phyloP scores from a whole-genome alignment of 2,797 vertebrate species.

The Typhlichthys eigenmanni region DNA sequence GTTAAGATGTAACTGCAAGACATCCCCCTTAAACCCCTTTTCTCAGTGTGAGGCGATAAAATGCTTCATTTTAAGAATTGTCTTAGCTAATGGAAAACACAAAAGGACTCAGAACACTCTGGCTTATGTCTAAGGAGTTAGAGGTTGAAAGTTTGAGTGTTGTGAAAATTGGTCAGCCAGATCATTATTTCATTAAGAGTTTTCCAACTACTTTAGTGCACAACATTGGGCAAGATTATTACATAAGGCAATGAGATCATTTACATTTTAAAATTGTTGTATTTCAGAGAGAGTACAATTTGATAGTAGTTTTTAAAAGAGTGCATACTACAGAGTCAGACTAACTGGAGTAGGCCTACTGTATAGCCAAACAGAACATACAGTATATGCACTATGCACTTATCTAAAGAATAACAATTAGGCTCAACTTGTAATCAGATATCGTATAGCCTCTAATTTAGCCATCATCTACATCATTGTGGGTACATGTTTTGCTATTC shows the following conservation, averaged over 20 bases:
- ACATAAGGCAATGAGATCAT: slow-evolving; percentile 17
- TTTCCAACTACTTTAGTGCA: slow-evolving; percentile 41
- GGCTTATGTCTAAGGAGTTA: slow-evolving; percentile 36
- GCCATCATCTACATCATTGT: slow-evolving; percentile 68
- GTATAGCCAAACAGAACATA: slow-evolving; percentile 23
- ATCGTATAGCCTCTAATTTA: slow-evolving; percentile 69
- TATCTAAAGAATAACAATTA: slow-evolving; percentile 68
- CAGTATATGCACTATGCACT: slow-evolving; percentile 10
- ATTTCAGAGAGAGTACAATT: slow-evolving; percentile 21
- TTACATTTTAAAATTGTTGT: slow-evolving; percentile 27
- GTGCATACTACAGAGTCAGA: slow-evolving; percentile 26
- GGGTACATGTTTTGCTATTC: slow-evolving; percentile 61
- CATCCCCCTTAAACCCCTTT: slow-evolving; percentile 24
- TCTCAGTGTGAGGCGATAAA: slow-evolving; percentile 58
- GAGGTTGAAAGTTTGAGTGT: slow-evolving; percentile 35
- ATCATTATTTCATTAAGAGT: slow-evolving; percentile 44
- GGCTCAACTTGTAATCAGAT: slow-evolving; percentile 65
- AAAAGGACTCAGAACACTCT: slow-evolving; percentile 33
- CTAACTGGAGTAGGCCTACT: slow-evolving; percentile 22
- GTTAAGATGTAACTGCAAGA: slow-evolving; percentile 49
- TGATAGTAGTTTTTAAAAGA: slow-evolving; percentile 19
- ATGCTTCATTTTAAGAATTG: slow-evolving; percentile 47
- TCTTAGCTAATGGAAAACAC: slow-evolving; percentile 62
- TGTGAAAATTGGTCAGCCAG: slow-evolving; percentile 43
- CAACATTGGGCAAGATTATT: slow-evolving; percentile 16